Base-by-base conservation (phyloP, 2,113 vertebrate species). In the Brachypteracias leptosomus region DNA sequence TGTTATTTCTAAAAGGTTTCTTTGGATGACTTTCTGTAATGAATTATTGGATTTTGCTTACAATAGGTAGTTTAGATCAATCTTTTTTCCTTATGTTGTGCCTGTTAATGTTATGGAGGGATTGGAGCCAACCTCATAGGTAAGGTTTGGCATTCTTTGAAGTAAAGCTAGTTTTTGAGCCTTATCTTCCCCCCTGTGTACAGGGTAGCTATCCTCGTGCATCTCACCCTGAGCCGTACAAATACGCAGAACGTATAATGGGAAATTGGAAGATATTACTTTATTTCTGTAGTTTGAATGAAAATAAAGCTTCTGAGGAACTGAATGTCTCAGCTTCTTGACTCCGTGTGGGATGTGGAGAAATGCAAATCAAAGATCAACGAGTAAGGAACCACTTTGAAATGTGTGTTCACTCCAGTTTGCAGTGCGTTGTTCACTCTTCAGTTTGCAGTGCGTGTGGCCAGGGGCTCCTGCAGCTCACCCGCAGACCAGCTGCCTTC, bases 241-340 rank as follows among this genome's bases (percentile, higher is more conserved):
- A 80, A 74, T 93, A 68, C 1, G 1, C 83, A 95, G 90, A 93
- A 82, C 77, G 16, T 95, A 92, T 49, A 84, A 89, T 2, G 86
- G 70, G 72, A 92, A 95, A 77, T 88, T 76, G 88, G 91, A 94
- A 97, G 94, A 94, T 97, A 92, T 72, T 80, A 70, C 93, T 88
- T 90, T 81, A 94, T 96, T 97, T 95, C 95, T 97, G 96, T 97
- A 96, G 96, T 72, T 93, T 95, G 94, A 95, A 95, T 89, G 92
- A 93, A 96, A 97, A 96, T 97, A 97, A 97, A 97, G 92, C 93
- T 96, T 97, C 92, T 92, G 89, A 95, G 96, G 92, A 97, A 94
- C 61, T 63, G 76, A 47, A 84, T 5, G 95, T 96, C 88, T 97
- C 83, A n/a, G 90, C 80, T 90, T 97, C 95, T 90, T 96, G 86